phyloP scores from a whole-genome alignment of 2,113 vertebrate genomes.

The Picathartes gymnocephalus region DNA sequence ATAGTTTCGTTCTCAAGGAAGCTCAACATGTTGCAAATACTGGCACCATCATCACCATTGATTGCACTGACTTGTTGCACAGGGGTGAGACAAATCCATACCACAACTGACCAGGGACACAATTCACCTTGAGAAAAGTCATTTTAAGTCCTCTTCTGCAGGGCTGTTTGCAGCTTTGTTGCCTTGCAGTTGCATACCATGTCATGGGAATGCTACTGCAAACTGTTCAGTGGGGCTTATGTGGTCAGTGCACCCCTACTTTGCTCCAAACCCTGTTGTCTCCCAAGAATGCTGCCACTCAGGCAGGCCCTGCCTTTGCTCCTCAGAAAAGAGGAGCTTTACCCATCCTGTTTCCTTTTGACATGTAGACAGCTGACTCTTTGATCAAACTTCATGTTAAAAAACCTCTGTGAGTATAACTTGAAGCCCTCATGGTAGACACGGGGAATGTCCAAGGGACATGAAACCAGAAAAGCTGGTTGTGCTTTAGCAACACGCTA shows the following conservation, averaged over 20 bases:
- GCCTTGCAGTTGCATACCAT: background rate
- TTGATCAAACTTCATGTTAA: background rate
- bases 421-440: conserved; percentile 7
- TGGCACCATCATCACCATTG: background rate
- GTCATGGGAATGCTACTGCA: background rate
- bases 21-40: background rate
- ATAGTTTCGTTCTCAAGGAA: background rate
- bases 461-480: background rate
- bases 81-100: background rate
- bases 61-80: background rate
- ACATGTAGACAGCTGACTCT: background rate
- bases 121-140: background rate
- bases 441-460: background rate
- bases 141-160: background rate
- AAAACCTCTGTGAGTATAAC: background rate
- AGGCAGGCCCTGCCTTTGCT: background rate
- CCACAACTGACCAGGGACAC: background rate
- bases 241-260: background rate
- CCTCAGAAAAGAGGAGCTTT: background rate
- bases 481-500: background rate
- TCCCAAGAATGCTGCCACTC: background rate
- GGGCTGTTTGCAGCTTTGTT: background rate
- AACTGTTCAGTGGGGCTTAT: background rate
- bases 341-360: background rate
- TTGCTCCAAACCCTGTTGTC: background rate